A percentile compares a stretch with the other conserved stretches of the same genome.
Conservation (phyloP, 2,888 invertebrate genomes). For the Hipparchia sbordonii region DNA sequence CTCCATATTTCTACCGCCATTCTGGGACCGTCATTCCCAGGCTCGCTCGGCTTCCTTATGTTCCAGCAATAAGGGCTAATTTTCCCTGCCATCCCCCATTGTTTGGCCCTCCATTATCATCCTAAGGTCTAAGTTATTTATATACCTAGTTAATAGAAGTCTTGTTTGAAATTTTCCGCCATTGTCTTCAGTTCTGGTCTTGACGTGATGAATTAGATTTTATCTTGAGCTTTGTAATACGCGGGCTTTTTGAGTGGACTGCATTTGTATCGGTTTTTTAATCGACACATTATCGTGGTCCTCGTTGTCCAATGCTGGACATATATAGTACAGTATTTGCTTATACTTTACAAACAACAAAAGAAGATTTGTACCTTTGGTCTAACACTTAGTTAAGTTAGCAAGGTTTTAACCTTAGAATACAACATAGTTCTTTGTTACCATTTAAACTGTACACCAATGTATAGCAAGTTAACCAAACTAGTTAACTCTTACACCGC, state of each 20-base stretch:
- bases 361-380: no score
- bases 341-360: no score
- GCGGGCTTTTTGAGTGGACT: background rate
- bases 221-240: slow-evolving; percentile 22
- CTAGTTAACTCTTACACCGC: no score
- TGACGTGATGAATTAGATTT: slow-evolving; percentile 43
- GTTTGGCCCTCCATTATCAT: slow-evolving; percentile 42
- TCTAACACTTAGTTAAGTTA: no score
- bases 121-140: slow-evolving; percentile 42
- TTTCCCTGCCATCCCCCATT: slow-evolving; percentile 38
- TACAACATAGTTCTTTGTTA: no score
- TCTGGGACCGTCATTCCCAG: slow-evolving; percentile 46
- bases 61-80: slow-evolving; percentile 40
- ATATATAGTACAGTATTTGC: no score
- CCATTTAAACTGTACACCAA: no score
- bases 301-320: no score
- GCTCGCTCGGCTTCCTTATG: slow-evolving; percentile 35
- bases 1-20: slow-evolving; percentile 45
- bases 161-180: slow-evolving; percentile 42
- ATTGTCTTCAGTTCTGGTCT: slow-evolving; percentile 41
- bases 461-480: no score
- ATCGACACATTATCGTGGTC: background rate
- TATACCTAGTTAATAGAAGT: slow-evolving; percentile 42
- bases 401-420: no score
- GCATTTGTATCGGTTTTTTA: background rate